Conservation (phyloP, 2,113 vertebrate genomes). For the Mixornis gularis region DNA sequence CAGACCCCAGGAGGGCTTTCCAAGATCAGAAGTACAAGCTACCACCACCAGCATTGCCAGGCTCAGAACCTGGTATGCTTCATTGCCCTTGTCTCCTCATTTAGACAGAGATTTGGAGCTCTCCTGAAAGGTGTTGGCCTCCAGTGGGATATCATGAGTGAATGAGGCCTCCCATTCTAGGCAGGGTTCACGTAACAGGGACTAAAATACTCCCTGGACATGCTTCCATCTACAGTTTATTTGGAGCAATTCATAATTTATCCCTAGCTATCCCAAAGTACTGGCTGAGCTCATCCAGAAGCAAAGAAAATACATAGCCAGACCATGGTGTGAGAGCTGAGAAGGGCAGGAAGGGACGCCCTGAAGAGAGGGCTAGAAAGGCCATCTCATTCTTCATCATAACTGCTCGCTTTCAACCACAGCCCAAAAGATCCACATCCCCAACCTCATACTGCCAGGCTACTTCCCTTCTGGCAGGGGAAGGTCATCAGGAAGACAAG, state of each 20-base stretch:
- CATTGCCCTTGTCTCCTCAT: neutral
- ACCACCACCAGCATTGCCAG: neutral
- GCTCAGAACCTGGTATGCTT: neutral
- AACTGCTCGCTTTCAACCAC: neutral
- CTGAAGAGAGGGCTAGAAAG: neutral
- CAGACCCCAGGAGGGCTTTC: neutral
- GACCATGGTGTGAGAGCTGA: neutral
- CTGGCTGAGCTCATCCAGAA: conserved; percentile 5
- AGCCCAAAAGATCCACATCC: neutral
- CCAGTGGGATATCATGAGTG: neutral
- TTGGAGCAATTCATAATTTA: neutral
- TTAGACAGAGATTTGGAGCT: neutral
- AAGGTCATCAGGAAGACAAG: neutral
- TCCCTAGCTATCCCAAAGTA: neutral
- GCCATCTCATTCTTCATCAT: neutral
- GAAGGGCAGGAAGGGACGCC: neutral
- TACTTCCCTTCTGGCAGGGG: neutral
- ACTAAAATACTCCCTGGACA: conserved; percentile 20
- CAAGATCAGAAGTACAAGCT: neutral
- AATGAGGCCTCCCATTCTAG: conserved; percentile 10
- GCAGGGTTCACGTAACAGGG: neutral
- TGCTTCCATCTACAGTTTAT: neutral
- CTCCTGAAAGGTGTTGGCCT: neutral
- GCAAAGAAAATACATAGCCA: neutral
- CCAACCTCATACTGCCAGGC: neutral